A percentile compares a stretch with the other conserved stretches of the same genome.
Conservation (phyloP, 64 coral and sea anemone species). For the Trachythela sp. region DNA sequence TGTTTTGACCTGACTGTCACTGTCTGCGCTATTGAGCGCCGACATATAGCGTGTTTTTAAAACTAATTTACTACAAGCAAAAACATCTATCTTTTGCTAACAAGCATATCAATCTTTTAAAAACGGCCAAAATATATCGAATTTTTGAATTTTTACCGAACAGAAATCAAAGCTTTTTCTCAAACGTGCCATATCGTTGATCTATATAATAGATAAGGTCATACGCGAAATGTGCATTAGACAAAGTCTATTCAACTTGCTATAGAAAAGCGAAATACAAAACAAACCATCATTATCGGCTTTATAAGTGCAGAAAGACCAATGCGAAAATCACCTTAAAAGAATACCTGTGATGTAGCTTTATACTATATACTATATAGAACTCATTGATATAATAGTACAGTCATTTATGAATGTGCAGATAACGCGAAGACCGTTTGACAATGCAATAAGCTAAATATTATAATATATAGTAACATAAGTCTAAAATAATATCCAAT, state of each 20-base stretch:
- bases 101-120: not conserved
- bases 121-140: not conserved
- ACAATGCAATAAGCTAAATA: not conserved
- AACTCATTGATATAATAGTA: not conserved
- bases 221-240: too few relatives aligned
- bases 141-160: not conserved
- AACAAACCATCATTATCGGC: too few relatives aligned
- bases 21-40: not conserved
- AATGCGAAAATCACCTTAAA: not conserved
- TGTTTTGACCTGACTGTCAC: not conserved
- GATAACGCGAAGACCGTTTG: not conserved
- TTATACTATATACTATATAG: not conserved
- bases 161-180: not conserved
- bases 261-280: too few relatives aligned
- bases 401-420: not conserved
- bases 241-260: too few relatives aligned
- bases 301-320: too few relatives aligned
- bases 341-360: not conserved
- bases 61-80: not conserved
- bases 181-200: not conserved
- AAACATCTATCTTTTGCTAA: not conserved
- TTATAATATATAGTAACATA: too few relatives aligned
- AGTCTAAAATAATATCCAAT: not conserved
- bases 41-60: not conserved
- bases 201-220: not conserved